Base-by-base conservation (phyloP, 2,797 vertebrate genomes). In the Mormyrops attenuatus region DNA sequence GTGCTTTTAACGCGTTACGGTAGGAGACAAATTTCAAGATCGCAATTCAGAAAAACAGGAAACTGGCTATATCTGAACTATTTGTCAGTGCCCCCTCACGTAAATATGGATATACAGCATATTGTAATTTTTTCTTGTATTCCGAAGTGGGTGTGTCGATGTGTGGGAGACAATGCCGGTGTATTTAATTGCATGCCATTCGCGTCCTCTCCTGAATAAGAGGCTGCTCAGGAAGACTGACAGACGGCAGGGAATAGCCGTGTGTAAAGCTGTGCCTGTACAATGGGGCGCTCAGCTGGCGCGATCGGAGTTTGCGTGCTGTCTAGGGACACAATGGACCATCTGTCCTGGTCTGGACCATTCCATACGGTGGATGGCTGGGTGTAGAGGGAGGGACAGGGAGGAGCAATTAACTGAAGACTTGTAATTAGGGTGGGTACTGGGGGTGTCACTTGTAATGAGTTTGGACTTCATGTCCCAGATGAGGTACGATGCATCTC, bases 311-410 rank as follows among this genome's bases (percentile, higher is more conserved):
- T 77, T n/a, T 73, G 17, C 47, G 6, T 3, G n/a, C 26, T 30
- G 82, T 41, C 38, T 80, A 52, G 52, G 52, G 38, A 60, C 52
- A 49, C 69, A 90, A 88, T 80, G n/a, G 44, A 63, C 38, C 89
- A 90, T 87, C 89, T 88, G 89, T 49, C 73, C 5, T 8, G 38
- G 22, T 50, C 38, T 22, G 63, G 50, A 52, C 26, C 0, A 63
- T 53, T 82, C 5, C 11, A n/a, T 50, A 17, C 30, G 53, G 86
- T 53, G 9, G 34, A 60, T 34, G 15, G 88, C 50, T 89, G 17
- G 26, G 53, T 26, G 47, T 26, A 26, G 38, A 20, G 20, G 73
- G 52, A 41, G 73, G 38, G 34, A 60, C 26, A 66, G 55, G 53
- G 34, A 80, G 17, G 73, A 20, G 73, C 34, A n/a, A 80, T 80